These are phyloP conservation scores for Aspidoscelis tigris DNA, from an alignment of 2,113 vertebrate genomes.

Conservation along the genomic window DNA sequence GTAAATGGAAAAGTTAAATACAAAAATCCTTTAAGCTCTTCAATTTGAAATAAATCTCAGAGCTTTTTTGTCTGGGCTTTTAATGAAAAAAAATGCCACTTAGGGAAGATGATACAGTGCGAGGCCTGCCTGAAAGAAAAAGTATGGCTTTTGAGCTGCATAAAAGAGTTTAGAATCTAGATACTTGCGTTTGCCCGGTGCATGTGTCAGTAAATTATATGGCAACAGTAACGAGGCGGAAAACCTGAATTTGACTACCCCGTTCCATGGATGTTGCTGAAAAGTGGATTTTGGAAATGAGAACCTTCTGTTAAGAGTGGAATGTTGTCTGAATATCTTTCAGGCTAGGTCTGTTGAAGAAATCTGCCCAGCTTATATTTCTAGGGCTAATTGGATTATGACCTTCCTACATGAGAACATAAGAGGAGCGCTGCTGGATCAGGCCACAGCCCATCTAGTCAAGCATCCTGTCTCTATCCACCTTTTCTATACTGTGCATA, in stretches of 20 bases:
- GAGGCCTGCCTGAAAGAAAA: conserved; percentile 64
- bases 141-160: conserved; percentile 67
- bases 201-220: conserved; percentile 5
- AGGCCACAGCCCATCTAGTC: no score
- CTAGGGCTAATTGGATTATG: no score
- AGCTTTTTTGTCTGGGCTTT: conserved; percentile 40
- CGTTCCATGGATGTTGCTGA: conserved; percentile 43
- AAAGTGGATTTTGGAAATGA: conserved; percentile 30
- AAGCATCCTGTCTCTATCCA: no score
- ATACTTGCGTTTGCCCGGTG: background rate
- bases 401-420: no score
- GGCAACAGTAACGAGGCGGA: conserved; percentile 55
- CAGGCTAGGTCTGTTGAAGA: no score
- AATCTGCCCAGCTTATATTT: no score
- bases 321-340: no score
- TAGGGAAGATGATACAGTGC: conserved; percentile 62
- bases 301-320: no score
- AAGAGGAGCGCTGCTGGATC: no score
- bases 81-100: conserved; percentile 60
- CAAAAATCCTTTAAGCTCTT: conserved; percentile 39
- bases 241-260: conserved; percentile 45
- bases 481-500: no score
- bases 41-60: conserved; percentile 57
- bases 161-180: conserved; percentile 57
- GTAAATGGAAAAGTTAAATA: conserved; percentile 35